A percentile compares a stretch with the other conserved stretches of the same genome.
Evolutionary conservation across 1,140 invertebrate genomes (phyloP).

Genomic region (Aphaenogaster floridana): DNA sequence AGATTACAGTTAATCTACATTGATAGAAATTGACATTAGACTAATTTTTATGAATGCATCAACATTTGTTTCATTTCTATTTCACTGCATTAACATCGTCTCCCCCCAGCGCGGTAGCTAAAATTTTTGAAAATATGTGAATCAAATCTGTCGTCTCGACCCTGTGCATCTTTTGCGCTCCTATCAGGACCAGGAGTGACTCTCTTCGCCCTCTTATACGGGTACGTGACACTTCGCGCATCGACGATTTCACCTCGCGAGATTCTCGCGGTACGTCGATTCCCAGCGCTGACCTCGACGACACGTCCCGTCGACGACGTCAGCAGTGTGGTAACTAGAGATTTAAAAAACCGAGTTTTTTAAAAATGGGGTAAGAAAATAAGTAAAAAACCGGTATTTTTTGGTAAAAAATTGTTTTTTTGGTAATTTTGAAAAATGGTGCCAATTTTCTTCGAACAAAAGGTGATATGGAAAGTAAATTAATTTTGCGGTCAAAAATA

Average conservation of each 20-base stretch:
- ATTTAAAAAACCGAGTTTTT: too few relatives aligned
- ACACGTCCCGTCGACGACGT: neutral
- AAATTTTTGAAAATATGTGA: neutral
- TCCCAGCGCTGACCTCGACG: conserved; percentile 47
- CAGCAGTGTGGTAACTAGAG: neutral
- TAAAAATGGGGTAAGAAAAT: too few relatives aligned
- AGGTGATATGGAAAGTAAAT: too few relatives aligned
- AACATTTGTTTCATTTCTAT: neutral
- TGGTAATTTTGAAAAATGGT: too few relatives aligned
- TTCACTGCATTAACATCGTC: neutral
- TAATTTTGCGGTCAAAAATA: too few relatives aligned
- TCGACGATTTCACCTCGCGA: conserved; percentile 49
- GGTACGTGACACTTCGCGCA: conserved; percentile 49
- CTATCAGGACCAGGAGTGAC: neutral
- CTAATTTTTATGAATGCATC: neutral
- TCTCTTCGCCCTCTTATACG: conserved; percentile 18
- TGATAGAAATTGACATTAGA: neutral
- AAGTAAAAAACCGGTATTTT: too few relatives aligned
- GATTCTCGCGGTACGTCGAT: conserved; percentile 9
- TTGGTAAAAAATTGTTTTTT: too few relatives aligned
- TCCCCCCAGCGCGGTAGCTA: neutral
- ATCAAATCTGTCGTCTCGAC: neutral
- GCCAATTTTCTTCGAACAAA: too few relatives aligned
- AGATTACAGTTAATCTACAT: too few relatives aligned
- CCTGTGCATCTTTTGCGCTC: neutral